Conservation (phyloP, 2,797 vertebrate genomes). For the Miichthys miiuy region DNA sequence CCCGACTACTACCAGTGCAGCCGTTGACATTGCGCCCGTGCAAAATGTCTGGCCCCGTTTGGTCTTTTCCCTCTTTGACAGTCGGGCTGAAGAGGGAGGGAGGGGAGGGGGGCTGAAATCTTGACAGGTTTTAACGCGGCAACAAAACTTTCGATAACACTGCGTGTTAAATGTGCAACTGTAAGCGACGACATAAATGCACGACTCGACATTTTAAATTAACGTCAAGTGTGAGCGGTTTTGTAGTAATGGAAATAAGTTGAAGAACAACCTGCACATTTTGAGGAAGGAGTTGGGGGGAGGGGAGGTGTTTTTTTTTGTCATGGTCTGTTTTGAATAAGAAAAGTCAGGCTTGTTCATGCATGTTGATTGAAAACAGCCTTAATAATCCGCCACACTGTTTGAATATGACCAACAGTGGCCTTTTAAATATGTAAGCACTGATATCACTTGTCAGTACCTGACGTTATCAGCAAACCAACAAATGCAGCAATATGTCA, state of each 20-base stretch:
- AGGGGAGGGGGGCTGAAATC: background rate
- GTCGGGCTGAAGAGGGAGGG: constrained; percentile 4
- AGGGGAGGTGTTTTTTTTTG: constrained; percentile 49
- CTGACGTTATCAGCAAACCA: background rate
- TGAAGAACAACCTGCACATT: constrained; percentile 22
- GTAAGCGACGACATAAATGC: accelerated
- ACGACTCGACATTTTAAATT: accelerated
- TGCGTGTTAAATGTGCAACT: background rate
- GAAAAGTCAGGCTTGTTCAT: background rate
- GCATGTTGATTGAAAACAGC: background rate
- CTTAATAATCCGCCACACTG: background rate
- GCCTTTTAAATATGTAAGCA: no score
- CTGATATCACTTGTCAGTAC: accelerated
- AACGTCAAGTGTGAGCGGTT: no score
- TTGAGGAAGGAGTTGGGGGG: constrained; percentile 65
- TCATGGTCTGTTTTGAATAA: constrained; percentile 27
- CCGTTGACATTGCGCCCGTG: constrained; percentile 34
- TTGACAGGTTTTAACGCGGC: constrained; percentile 41
- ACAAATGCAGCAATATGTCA: background rate
- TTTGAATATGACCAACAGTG: background rate
- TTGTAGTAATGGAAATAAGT: background rate
- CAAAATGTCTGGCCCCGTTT: constrained; percentile 39
- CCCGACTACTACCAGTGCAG: background rate
- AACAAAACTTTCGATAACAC: constrained; percentile 14
- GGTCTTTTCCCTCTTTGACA: constrained; percentile 32